These are phyloP conservation scores for Oxystoma pomonae DNA, from an alignment of 2,888 invertebrate species.

Conservation along the genomic window DNA sequence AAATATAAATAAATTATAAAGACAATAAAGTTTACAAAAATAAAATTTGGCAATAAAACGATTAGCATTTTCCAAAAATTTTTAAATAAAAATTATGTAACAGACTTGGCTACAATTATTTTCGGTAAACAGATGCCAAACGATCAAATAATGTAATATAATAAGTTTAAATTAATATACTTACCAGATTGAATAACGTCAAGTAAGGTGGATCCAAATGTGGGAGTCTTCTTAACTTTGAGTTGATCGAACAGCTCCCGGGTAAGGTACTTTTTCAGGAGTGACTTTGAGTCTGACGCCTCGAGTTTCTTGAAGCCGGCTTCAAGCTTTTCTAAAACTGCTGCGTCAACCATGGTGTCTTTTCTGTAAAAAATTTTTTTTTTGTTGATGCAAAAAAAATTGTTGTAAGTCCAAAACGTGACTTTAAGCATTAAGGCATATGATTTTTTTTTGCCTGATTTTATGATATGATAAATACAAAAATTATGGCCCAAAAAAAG, in stretches of 20 bases:
- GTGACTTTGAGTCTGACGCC: conserved; percentile 88
- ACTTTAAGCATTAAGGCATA: no score
- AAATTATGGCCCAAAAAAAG: no score
- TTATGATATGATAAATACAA: no score
- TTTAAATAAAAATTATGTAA: background rate
- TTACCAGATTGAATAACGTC: conserved; percentile 94
- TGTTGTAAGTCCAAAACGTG: no score
- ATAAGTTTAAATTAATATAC: conserved; percentile 22
- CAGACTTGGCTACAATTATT: no score
- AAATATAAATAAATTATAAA: no score
- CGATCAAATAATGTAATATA: no score
- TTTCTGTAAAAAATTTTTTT: conserved; percentile 40
- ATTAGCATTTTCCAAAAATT: background rate
- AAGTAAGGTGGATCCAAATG: conserved; percentile 84
- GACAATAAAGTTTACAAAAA: background rate
- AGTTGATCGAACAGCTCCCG: conserved; percentile 86
- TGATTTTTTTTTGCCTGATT: no score
- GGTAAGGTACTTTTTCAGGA: conserved; percentile 93
- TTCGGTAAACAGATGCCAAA: no score
- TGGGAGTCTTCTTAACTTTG: conserved; percentile 82
- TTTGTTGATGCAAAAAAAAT: no score
- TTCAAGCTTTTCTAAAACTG: conserved; percentile 86
- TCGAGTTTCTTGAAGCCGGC: conserved; percentile 84
- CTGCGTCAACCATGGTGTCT: conserved; percentile 86
- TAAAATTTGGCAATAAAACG: background rate